phyloP scores from a whole-genome alignment of 2,797 vertebrate species.

The Apodemus agrarius region DNA sequence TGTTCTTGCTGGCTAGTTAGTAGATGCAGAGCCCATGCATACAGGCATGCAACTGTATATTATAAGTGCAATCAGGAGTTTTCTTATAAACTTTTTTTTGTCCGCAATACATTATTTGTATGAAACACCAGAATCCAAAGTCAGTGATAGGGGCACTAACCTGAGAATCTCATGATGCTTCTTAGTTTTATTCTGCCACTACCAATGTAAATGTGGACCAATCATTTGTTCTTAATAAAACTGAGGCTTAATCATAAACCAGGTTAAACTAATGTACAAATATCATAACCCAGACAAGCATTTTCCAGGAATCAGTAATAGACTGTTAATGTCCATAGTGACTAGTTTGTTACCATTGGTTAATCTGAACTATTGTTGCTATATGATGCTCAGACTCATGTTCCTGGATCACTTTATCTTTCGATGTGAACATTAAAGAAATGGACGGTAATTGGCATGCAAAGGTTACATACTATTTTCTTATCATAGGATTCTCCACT shows the following conservation, averaged over 20 bases:
- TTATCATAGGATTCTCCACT: conserved; percentile 98
- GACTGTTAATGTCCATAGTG: not conserved
- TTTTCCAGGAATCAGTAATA: not conserved
- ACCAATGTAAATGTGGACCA: not conserved
- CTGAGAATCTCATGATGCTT: not conserved
- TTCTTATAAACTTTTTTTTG: not conserved
- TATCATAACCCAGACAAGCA: not conserved
- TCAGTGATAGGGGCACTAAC: not conserved
- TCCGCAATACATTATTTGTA: not conserved
- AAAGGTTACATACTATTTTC: conserved; percentile 93
- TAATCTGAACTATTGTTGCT: not conserved
- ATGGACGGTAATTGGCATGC: not conserved
- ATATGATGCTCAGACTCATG: not conserved
- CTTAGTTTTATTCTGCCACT: not conserved
- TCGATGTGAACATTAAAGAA: conserved; percentile 33
- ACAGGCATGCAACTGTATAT: not conserved
- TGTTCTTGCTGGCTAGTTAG: not conserved
- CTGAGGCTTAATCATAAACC: not conserved
- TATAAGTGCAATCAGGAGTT: not conserved
- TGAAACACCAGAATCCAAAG: conserved; percentile 38
- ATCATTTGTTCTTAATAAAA: conserved; percentile 1
- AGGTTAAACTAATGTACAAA: not conserved
- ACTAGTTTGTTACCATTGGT: not conserved
- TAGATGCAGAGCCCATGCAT: not conserved
- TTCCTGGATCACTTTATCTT: not conserved